Evolutionary conservation across 1,140 invertebrate genomes (phyloP).

Genomic region (Pissodes strobi): DNA sequence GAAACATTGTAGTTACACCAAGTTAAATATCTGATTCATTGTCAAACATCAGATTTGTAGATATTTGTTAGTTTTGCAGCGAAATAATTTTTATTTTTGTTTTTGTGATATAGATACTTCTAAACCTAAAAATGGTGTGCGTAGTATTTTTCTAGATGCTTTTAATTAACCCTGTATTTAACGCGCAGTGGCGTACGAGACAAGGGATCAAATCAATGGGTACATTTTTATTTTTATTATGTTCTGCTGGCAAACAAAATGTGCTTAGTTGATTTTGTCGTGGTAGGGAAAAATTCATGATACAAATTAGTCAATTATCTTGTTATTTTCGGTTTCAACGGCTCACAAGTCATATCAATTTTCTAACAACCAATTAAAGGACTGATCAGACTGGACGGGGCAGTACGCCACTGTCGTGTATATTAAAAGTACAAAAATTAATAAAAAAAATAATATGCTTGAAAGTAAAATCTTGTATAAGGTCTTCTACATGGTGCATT

Average conservation of each 20-base stretch:
- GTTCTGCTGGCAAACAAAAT: slow-evolving; percentile 11
- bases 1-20: too few relatives aligned
- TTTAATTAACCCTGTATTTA: slow-evolving; percentile 19
- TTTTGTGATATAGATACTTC: slow-evolving; percentile 30
- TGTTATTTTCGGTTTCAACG: too few relatives aligned
- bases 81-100: slow-evolving; percentile 2
- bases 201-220: too few relatives aligned
- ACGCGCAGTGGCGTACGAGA: slow-evolving; percentile 3
- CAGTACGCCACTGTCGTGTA: slow-evolving; percentile 36
- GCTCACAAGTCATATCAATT: slow-evolving; percentile 1
- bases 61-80: background rate
- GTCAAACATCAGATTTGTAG: background rate
- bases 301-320: too few relatives aligned
- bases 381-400: too few relatives aligned
- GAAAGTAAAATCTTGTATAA: too few relatives aligned
- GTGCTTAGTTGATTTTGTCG: slow-evolving; percentile 12
- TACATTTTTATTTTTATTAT: slow-evolving; percentile 12
- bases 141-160: slow-evolving; percentile 33
- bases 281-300: too few relatives aligned
- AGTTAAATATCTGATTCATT: too few relatives aligned
- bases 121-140: slow-evolving; percentile 23
- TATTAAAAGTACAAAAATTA: too few relatives aligned
- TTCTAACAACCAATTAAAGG: slow-evolving; percentile 1
- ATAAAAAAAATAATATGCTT: too few relatives aligned
- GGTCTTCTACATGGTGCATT: too few relatives aligned